A percentile compares a stretch with the other conserved stretches of the same genome.
Evolutionary conservation across 2,113 vertebrate genomes (phyloP).

Genomic region (Vidua macroura): DNA sequence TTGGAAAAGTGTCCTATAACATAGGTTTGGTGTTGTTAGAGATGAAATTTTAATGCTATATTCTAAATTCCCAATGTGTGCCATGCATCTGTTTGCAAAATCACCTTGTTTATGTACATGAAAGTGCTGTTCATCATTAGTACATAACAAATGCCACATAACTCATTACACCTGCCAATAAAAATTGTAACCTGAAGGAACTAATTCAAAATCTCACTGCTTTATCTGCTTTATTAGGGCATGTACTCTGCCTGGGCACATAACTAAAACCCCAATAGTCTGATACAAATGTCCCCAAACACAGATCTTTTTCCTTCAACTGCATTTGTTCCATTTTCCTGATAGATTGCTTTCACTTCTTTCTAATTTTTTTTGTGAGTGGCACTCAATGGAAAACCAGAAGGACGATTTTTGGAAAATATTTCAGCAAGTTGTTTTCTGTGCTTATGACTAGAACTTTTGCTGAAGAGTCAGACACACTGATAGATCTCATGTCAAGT

Average conservation of each 20-base stretch:
- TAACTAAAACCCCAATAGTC: background rate
- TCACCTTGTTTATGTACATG: background rate
- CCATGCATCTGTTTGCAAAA: background rate
- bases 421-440: background rate
- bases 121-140: background rate
- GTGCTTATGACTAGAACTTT: background rate
- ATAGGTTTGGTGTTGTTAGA: background rate
- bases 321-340: background rate
- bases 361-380: background rate
- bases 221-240: background rate
- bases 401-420: background rate
- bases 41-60: background rate
- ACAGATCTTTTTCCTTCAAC: background rate
- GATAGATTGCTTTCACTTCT: background rate
- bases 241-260: background rate
- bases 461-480: background rate
- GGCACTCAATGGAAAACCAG: background rate
- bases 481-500: background rate
- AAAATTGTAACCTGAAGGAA: background rate
- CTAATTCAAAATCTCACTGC: background rate
- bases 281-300: background rate
- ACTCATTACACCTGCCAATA: background rate
- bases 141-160: background rate
- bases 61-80: background rate
- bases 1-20: background rate